Base-by-base conservation (phyloP, 2,888 invertebrate species). In the Cephus nigrinus region DNA sequence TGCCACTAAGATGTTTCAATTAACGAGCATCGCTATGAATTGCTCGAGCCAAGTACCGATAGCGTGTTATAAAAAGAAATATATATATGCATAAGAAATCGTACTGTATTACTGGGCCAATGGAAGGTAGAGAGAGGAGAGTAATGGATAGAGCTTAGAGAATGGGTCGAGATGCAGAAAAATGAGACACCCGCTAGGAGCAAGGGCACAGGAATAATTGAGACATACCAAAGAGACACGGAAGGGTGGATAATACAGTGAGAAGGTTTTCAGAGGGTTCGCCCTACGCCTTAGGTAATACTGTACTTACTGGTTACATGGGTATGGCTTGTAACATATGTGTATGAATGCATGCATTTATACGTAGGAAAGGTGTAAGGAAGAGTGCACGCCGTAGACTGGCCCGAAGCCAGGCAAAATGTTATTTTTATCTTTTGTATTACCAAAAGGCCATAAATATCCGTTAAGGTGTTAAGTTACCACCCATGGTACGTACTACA, bases 1-100 rank as follows among this genome's bases (percentile, higher is more conserved):
- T 78, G 73, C 40, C 77, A 77, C 69, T 75, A 80, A 80, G 84
- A 89, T 85, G 81, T 88, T 88, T 88, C 86, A 89, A 88, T 89
- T 86, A 88, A 85, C 82, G 79, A 82, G 85, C 84, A 84, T 84
- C 80, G 23, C 55, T 55, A 55, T 55, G 55, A 55, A 55, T 55
- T 55, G 23, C 23, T 23, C 2, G 23, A 23, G 2, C 23, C 23
- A 23, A 23, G 23, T 55, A 40, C 40, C 15, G 40, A 40, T 55
- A 23, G 23, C 55, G 55, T 23, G 55, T 23, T 15, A 2, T 23
- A 15, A 23, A 5, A 2, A 15, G 23, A 15, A 55, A 40, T 31
- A 31, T 31, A 31, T 23, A 23, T 23, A 55, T 55, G 9, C 9
- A 55, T 55, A 23, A 23, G 55, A 55, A 23, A 55, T 55, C 2